phyloP scores from a whole-genome alignment of 2,888 invertebrate species.

The Caenorhabditis afra region DNA sequence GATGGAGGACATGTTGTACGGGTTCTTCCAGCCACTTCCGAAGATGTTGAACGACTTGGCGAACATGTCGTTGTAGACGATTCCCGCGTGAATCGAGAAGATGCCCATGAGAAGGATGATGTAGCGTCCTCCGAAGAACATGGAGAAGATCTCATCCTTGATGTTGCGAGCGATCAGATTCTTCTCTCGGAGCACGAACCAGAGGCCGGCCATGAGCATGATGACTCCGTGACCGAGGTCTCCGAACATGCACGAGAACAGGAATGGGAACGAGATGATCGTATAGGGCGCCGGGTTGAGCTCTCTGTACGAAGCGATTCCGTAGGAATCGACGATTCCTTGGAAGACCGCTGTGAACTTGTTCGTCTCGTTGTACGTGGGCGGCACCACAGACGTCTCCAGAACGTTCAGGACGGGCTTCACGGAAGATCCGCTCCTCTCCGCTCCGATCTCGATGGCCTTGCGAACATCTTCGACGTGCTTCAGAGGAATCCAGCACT shows the following conservation, averaged over 20 bases:
- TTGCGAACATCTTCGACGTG: constrained; percentile 93
- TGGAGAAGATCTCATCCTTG: constrained; percentile 80
- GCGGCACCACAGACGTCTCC: constrained; percentile 91
- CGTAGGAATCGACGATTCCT: constrained; percentile 94
- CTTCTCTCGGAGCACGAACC: constrained; percentile 95
- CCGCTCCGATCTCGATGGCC: constrained; percentile 92
- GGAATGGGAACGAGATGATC: constrained; percentile 96
- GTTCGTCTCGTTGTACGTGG: constrained; percentile 96
- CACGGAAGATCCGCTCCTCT: constrained; percentile 89
- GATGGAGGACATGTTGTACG: constrained; percentile 64
- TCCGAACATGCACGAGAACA: constrained; percentile 98
- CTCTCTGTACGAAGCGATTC: constrained; percentile 94
- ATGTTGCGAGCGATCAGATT: constrained; percentile 74
- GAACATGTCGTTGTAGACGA: constrained; percentile 80
- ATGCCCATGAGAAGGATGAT: constrained; percentile 81
- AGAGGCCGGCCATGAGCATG: constrained; percentile 87
- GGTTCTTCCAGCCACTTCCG: constrained; percentile 81
- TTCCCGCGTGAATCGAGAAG: constrained; percentile 81
- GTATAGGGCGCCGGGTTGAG: constrained; percentile 98
- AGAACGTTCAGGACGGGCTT: constrained; percentile 96
- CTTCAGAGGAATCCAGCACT: constrained; percentile 94
- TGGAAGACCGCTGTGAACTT: constrained; percentile 95
- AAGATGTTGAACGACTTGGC: constrained; percentile 82
- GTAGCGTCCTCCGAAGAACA: constrained; percentile 81
- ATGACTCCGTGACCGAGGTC: constrained; percentile 94